Evolutionary conservation across 2,113 vertebrate genomes (phyloP).

Genomic region (Anser cygnoides): DNA sequence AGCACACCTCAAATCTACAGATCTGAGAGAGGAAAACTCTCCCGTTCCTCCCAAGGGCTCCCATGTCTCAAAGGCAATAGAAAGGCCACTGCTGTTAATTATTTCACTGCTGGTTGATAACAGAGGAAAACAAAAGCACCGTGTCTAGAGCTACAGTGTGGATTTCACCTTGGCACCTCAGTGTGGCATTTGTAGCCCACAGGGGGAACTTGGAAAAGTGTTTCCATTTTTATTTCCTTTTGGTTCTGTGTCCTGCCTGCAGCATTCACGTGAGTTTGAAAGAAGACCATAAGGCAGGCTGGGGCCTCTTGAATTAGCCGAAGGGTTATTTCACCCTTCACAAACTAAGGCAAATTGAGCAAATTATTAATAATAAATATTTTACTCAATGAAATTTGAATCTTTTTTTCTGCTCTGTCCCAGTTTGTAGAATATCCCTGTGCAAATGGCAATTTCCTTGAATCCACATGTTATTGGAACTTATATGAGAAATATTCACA

Average conservation of each 20-base stretch:
- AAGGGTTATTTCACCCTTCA: not conserved
- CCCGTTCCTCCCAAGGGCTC: not conserved
- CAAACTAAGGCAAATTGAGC: not conserved
- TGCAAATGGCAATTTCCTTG: not conserved
- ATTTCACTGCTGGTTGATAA: not conserved
- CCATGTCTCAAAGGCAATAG: not conserved
- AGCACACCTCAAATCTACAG: not conserved
- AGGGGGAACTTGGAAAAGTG: not conserved
- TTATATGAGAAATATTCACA: not conserved
- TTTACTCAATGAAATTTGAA: not conserved
- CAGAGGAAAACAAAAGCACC: not conserved
- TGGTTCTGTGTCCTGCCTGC: not conserved
- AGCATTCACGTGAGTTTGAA: not conserved
- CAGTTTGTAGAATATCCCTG: not conserved
- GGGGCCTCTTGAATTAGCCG: not conserved
- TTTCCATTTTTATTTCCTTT: not conserved
- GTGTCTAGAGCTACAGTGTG: not conserved
- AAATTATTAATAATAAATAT: not conserved
- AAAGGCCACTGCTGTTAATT: not conserved
- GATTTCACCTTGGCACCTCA: not conserved
- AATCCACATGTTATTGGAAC: not conserved
- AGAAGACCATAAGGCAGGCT: not conserved
- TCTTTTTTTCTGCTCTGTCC: not conserved
- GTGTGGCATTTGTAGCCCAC: rapidly evolving
- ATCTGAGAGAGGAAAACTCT: not conserved